Conservation (phyloP, 2,113 vertebrate species). For the Tapirus terrestris region DNA sequence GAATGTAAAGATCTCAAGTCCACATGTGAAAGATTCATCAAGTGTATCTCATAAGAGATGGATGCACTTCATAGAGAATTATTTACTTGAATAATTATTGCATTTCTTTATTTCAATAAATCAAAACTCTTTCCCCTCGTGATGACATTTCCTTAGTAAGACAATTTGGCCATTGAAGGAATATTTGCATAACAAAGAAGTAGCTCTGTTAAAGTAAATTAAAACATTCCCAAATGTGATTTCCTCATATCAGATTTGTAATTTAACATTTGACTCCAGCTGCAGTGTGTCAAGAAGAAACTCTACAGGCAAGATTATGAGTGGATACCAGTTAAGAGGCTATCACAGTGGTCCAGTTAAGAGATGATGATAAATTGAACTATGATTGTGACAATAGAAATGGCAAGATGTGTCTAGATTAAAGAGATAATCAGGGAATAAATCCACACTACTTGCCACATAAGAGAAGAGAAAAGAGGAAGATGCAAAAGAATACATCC, state of each 20-base stretch:
- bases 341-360: background rate
- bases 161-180: background rate
- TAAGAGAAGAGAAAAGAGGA: background rate
- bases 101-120: conserved; percentile 51
- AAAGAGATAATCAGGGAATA: background rate
- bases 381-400: background rate
- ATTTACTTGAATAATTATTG: conserved; percentile 54
- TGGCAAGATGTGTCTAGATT: background rate
- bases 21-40: conserved; percentile 21
- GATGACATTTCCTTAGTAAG: conserved; percentile 8
- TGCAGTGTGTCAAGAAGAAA: background rate
- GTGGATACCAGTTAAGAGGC: background rate
- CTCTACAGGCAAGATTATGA: background rate
- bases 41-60: background rate
- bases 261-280: conserved; percentile 6
- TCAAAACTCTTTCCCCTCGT: conserved; percentile 28
- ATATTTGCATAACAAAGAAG: conserved; percentile 66
- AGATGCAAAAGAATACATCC: background rate
- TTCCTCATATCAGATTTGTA: conserved; percentile 11
- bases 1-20: conserved; percentile 44
- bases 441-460: background rate
- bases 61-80: conserved; percentile 40
- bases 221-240: conserved; percentile 46
- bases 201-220: conserved; percentile 55
- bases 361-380: background rate